Evolutionary conservation across 2,888 invertebrate species (phyloP).

Genomic region (Lepidocyrtinus sp.): DNA sequence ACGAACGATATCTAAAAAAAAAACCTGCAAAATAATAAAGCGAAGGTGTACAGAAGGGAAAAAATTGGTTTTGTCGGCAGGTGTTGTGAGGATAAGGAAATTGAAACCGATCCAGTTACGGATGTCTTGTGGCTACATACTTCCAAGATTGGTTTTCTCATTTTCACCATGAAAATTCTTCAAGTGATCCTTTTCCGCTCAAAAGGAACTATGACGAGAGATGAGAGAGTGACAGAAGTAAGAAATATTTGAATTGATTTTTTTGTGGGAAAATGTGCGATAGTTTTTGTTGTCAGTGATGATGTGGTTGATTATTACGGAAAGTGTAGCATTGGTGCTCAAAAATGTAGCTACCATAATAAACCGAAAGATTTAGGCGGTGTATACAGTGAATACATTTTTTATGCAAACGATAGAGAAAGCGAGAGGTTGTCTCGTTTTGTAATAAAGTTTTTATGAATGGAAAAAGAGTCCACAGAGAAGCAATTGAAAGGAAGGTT

Average conservation of each 20-base stretch:
- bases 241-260: not conserved
- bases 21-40: conserved; percentile 18
- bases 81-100: conserved; percentile 26
- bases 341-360: not conserved
- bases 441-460: conserved; percentile 18
- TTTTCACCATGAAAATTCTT: too few relatives aligned
- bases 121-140: conserved; percentile 40
- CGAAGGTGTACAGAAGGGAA: conserved; percentile 9
- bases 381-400: not conserved
- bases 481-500: conserved; percentile 4
- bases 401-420: conserved; percentile 4
- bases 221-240: conserved; percentile 1
- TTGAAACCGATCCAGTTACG: conserved; percentile 33
- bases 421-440: not conserved
- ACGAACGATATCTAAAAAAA: not conserved
- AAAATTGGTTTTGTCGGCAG: conserved; percentile 29
- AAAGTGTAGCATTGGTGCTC: not conserved
- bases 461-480: not conserved
- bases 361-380: not conserved
- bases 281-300: conserved; percentile 14
- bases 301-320: conserved; percentile 10
- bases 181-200: not conserved
- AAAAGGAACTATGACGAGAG: not conserved
- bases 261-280: not conserved
- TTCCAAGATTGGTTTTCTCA: conserved; percentile 29